Evolutionary conservation across 1,140 invertebrate species (phyloP).

Genomic region (Drosophila kanapiae): DNA sequence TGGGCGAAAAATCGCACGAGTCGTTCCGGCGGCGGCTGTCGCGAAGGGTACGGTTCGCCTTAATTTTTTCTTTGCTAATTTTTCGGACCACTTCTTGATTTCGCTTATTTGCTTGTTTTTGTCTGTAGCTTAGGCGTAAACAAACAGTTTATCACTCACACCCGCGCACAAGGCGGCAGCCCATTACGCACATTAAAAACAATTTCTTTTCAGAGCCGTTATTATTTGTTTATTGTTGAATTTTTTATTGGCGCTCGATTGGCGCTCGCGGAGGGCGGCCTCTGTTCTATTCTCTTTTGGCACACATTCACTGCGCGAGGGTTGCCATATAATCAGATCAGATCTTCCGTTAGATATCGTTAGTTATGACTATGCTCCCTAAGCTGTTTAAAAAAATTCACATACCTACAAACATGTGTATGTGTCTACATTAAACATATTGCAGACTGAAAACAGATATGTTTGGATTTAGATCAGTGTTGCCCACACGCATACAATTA

Average conservation of each 20-base stretch:
- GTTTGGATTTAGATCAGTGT: not conserved
- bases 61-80: conserved; percentile 52
- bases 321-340: conserved; percentile 17
- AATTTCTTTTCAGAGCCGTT: conserved; percentile 12
- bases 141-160: conserved; percentile 45
- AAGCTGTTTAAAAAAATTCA: not conserved
- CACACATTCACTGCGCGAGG: conserved; percentile 17
- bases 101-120: conserved; percentile 46
- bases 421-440: not conserved
- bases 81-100: conserved; percentile 32
- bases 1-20: conserved; percentile 57
- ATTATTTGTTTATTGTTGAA: conserved; percentile 36
- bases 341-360: not conserved
- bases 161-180: conserved; percentile 3
- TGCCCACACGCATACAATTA: too few species aligned
- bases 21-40: not conserved
- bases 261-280: conserved; percentile 14
- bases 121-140: conserved; percentile 35
- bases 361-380: not conserved
- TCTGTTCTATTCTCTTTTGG: conserved; percentile 18
- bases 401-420: not conserved
- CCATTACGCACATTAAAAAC: conserved; percentile 27
- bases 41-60: conserved; percentile 42
- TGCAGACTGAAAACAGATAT: not conserved
- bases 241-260: conserved; percentile 15